A percentile compares a stretch with the other conserved stretches of the same genome.
phyloP scores from a whole-genome alignment of 2,113 vertebrate genomes.

The Pelvicachromis taeniatus region DNA sequence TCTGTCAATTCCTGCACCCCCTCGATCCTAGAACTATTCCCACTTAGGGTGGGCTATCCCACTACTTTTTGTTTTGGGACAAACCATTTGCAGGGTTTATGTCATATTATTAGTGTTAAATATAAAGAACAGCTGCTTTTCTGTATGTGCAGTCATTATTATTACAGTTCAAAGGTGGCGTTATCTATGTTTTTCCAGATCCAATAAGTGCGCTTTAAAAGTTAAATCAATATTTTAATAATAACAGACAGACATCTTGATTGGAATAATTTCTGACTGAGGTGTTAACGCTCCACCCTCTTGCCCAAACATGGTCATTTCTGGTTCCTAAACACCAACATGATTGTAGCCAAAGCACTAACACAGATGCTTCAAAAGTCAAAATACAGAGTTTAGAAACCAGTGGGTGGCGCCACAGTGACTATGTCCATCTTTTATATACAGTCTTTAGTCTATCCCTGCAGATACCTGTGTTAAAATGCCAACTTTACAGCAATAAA shows the following conservation, averaged over 20 bases:
- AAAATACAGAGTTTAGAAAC: neutral
- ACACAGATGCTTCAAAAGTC: neutral
- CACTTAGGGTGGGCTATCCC: neutral
- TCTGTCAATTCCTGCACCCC: neutral
- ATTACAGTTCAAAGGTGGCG: neutral
- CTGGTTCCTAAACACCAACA: neutral
- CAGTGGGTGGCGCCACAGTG: neutral
- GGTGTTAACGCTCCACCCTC: neutral
- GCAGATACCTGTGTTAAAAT: fast-evolving
- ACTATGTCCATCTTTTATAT: neutral
- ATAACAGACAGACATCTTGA: neutral
- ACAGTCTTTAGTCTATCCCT: neutral
- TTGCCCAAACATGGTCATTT: neutral
- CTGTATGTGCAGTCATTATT: neutral
- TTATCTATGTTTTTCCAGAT: fast-evolving
- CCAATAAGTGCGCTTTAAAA: neutral
- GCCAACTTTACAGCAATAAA: fast-evolving
- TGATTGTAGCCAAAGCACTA: neutral
- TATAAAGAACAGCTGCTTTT: neutral
- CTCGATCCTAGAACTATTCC: neutral
- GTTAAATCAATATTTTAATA: neutral
- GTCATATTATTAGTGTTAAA: neutral
- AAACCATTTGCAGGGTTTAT: neutral
- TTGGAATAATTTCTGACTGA: neutral
- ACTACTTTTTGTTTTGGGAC: neutral